Base-by-base conservation (phyloP, 2,797 vertebrate species). In the Adelosebastes latens region DNA sequence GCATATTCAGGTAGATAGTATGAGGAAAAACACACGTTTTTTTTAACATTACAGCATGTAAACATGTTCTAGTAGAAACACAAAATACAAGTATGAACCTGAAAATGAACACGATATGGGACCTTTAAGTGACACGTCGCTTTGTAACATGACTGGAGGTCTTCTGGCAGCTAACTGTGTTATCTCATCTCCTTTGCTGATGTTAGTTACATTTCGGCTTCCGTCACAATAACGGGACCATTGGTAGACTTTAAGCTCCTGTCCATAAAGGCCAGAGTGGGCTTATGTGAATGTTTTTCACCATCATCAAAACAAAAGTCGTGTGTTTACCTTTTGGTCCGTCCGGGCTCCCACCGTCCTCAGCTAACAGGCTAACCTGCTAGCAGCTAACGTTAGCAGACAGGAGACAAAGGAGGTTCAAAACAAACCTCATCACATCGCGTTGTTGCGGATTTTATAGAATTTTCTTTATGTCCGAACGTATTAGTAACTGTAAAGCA, bases 281-380 rank as follows among this genome's bases (percentile, higher is more conserved):
- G 0, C 4, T 13, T 36, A 3, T 42, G 12, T 36, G 6, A 6
- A 1, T 36, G 36, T 25, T 27, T n/a, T 12, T 6, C 25, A 9
- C 24, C 14, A 11, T 39, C 5, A 72, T 39, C 2, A 1, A 81
- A 14, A 63, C 13, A 69, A 63, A 67, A 32, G 18, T 18, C 1
- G 34, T 4, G 25, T 39, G 3, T 16, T 87, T 92, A 93, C 91
- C 92, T 91, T 81, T 46, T 34, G 8, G 27, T 31, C 8, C 8
- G n/a, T 66, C 16, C 52, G 53, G 34, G 8, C 32, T 81, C 14
- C 74, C n/a, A 79, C 34, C 18, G 65, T 78, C 18, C 60, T 36
- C 16, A 1, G 61, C 70, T 55, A 10, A n/a, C 66, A 75, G 31
- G 91, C 90, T 92, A 90, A 67, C n/a, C n/a, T 61, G 81, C 83